A percentile compares a stretch with the other conserved stretches of the same genome.
Conservation (phyloP, 2,113 vertebrate genomes). For the Grammomys surdaster region DNA sequence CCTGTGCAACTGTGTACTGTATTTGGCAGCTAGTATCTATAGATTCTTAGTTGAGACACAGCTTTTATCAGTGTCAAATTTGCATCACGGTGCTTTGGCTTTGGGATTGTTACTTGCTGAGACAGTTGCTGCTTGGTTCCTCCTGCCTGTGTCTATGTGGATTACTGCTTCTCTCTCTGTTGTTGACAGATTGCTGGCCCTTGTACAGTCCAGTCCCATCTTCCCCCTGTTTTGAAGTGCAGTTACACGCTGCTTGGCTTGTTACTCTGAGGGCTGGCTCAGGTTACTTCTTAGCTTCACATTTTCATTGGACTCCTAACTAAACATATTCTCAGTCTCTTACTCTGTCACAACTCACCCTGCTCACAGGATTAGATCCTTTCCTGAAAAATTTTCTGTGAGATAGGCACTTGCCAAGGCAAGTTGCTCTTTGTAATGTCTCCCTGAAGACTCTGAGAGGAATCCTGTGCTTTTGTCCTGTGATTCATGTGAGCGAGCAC, state of each 20-base stretch:
- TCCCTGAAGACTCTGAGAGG: constrained; percentile 9
- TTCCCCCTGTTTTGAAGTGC: not conserved
- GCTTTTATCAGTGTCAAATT: constrained; percentile 24
- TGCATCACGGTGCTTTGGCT: not conserved
- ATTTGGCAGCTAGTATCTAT: not conserved
- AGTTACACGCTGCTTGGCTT: not conserved
- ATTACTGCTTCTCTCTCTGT: not conserved
- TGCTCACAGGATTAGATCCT: not conserved
- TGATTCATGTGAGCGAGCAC: not conserved
- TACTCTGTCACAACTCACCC: not conserved
- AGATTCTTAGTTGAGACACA: constrained; percentile 23
- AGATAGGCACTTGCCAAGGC: not conserved
- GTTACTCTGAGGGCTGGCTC: not conserved
- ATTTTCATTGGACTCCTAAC: not conserved
- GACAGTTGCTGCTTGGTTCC: not conserved
- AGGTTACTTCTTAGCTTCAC: not conserved
- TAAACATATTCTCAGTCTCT: not conserved
- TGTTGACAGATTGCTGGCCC: not conserved
- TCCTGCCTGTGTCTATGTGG: not conserved
- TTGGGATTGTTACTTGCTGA: constrained; percentile 19
- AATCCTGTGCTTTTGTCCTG: not conserved
- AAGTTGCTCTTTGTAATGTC: not conserved
- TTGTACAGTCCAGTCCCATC: not conserved
- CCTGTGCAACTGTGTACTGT: constrained; percentile 53
- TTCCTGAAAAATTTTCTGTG: constrained; percentile 11